phyloP scores from a whole-genome alignment of 2,797 vertebrate genomes.

The Momotus momota region DNA sequence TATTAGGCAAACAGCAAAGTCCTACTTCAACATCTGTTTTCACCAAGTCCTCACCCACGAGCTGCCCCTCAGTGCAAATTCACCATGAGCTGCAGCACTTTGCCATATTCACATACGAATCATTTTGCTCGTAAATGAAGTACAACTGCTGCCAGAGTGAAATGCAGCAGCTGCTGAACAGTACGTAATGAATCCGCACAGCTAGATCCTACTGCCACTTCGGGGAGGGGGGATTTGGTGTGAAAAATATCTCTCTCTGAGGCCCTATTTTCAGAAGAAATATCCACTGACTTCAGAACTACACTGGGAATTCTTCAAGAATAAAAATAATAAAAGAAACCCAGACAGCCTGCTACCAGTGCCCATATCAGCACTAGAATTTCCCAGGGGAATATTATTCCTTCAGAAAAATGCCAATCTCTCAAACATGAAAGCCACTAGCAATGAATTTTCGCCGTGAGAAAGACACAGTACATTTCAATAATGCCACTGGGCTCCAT shows the following conservation, averaged over 20 bases:
- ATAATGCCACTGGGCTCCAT: not conserved
- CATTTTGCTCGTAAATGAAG: slow-evolving; percentile 49
- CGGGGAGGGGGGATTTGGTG: not conserved
- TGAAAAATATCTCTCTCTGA: slow-evolving; percentile 37
- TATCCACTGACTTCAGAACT: not conserved
- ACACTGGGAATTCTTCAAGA: not conserved
- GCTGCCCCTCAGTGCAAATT: slow-evolving; percentile 15
- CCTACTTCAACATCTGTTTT: slow-evolving; percentile 19
- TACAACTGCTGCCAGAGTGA: slow-evolving; percentile 27
- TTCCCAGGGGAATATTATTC: slow-evolving; percentile 24
- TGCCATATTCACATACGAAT: slow-evolving; percentile 20
- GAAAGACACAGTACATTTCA: slow-evolving; percentile 19
- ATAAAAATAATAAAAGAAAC: slow-evolving; percentile 17
- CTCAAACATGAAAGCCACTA: slow-evolving; percentile 37
- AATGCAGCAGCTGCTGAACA: slow-evolving; percentile 53
- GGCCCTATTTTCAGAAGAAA: slow-evolving; percentile 43
- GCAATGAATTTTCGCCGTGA: slow-evolving; percentile 8
- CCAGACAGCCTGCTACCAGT: not conserved
- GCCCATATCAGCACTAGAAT: slow-evolving; percentile 1
- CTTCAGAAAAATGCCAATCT: slow-evolving; percentile 37
- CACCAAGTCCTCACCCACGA: not conserved
- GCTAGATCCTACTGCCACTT: slow-evolving; percentile 15
- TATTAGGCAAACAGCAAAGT: slow-evolving; percentile 13
- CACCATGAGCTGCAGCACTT: not conserved
- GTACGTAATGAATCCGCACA: slow-evolving; percentile 8